Conservation (phyloP, 2,113 vertebrate genomes). For the Ptilorrhoa leucosticta region DNA sequence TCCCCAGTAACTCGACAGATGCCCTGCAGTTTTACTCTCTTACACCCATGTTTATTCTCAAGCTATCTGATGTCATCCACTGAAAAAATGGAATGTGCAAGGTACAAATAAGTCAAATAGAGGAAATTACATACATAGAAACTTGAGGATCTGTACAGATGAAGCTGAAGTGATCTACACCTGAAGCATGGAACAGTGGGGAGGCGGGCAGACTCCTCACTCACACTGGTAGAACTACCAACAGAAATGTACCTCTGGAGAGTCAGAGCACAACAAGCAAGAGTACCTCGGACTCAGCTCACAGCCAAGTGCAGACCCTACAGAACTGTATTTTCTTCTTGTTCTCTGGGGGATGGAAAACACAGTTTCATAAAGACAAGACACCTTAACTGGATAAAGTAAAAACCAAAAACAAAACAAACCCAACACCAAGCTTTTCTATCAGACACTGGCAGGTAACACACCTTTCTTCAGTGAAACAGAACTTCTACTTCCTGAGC, state of each 20-base stretch:
- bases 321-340: background rate
- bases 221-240: background rate
- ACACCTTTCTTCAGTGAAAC: background rate
- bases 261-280: background rate
- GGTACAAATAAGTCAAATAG: background rate
- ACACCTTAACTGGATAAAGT: background rate
- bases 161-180: background rate
- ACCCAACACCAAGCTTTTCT: background rate
- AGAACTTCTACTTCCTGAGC: background rate
- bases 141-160: rapidly evolving
- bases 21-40: background rate
- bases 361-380: background rate
- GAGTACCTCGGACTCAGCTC: background rate
- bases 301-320: background rate
- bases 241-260: background rate
- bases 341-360: background rate
- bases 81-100: background rate
- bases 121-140: background rate
- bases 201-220: background rate
- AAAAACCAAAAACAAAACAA: background rate
- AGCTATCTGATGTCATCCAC: background rate
- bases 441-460: background rate
- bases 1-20: background rate
- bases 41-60: background rate
- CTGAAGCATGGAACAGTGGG: rapidly evolving